Base-by-base conservation (phyloP, 2,888 invertebrate species). In the Tipula unca region DNA sequence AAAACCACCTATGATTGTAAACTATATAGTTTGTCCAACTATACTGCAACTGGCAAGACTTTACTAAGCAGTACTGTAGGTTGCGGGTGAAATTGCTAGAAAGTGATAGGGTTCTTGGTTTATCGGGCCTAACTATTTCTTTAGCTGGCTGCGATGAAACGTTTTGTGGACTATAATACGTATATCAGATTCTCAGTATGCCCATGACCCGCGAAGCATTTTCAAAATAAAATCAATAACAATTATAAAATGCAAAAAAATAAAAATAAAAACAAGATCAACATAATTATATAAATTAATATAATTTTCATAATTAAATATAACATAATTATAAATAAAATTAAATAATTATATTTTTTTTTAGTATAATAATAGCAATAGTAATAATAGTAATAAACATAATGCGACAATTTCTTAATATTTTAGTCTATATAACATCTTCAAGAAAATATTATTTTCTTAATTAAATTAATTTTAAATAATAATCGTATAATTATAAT, bases 241-340 rank as follows among this genome's bases (percentile, higher is more conserved):
- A 69, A 54, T 54, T 25, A 25, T 6, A 48, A 69, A 25, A 25
- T 69, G 25, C 10, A 69, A 69, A 69, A 69, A 6, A 20, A n/a
- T n/a, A 25, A 25, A 6, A 25, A 69, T 3, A 69, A 25, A 69
- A 69, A 25, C 69, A 69, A 25, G 25, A 69, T 69, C 69, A 69
- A 69, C 69, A 69, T 69, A 69, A 69, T 69, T 69, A 69, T 69
- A 69, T 69, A 69, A 69, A 69, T 69, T 69, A 69, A 69, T 69
- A 69, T 69, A 69, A 69, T 69, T 54, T 69, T 69, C 69, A 69
- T 69, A 69, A 69, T 69, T 69, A 69, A 69, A 69, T 69, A 69
- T 69, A 69, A 69, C 69, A 69, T 69, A 69, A 69, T 69, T 69
- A 69, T 69, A 69, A 69, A 69, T 69, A 25, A 69, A 69, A 69